A percentile compares a stretch with the other conserved stretches of the same genome.
These are phyloP conservation scores for Ommatoiulus sabulosus DNA, from an alignment of 2,888 invertebrate species.

Conservation along the genomic window DNA sequence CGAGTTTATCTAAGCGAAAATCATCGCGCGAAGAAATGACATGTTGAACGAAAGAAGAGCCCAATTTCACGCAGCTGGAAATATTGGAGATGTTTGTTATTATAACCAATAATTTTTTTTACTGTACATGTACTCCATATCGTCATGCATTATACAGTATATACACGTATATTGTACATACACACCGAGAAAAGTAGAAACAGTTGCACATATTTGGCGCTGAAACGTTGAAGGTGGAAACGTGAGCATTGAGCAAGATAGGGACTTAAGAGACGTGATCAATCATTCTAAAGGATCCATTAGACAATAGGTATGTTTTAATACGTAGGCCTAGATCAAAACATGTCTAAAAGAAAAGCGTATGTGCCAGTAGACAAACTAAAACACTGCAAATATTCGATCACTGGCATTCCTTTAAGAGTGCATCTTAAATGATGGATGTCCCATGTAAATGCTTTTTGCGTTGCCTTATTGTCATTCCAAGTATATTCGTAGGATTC, in stretches of 20 bases:
- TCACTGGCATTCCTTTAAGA: constrained; percentile 13
- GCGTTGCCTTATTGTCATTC: neutral
- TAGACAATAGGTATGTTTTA: constrained; percentile 48
- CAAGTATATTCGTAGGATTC: neutral
- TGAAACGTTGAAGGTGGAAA: constrained; percentile 10
- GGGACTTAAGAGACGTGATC: constrained; percentile 52
- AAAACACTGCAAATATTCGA: constrained; percentile 42
- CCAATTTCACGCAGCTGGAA: constrained; percentile 45
- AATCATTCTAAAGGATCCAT: constrained; percentile 50
- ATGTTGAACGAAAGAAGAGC: neutral
- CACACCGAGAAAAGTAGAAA: neutral
- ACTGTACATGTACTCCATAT: neutral
- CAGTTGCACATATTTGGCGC: neutral
- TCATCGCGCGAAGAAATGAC: constrained; percentile 19
- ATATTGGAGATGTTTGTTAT: constrained; percentile 29
- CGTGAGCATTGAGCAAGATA: constrained; percentile 30
- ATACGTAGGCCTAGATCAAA: constrained; percentile 6
- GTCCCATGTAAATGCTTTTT: constrained; percentile 27
- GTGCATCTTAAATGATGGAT: constrained; percentile 30
- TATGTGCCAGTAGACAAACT: constrained; percentile 5
- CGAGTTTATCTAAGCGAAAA: constrained; percentile 44
- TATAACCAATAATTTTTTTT: constrained; percentile 28
- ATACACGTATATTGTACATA: too few species aligned
- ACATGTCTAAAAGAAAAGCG: constrained; percentile 21
- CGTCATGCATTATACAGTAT: constrained; percentile 16